Evolutionary conservation across 92 coral and sea anemone species (phyloP).

Genomic region (Epizoanthus scotinus): DNA sequence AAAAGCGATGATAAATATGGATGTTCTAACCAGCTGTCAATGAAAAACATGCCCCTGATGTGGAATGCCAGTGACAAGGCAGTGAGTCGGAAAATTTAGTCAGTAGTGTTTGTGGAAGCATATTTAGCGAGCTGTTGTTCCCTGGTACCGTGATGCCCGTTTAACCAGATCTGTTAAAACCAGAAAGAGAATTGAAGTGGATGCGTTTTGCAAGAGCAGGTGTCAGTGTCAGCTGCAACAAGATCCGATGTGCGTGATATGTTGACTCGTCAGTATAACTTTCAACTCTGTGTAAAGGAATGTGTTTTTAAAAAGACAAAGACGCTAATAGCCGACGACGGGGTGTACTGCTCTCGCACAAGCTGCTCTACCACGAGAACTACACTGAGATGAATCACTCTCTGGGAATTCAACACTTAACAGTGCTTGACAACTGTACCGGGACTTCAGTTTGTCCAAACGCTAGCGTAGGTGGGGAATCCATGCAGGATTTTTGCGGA

Average conservation of each 20-base stretch:
- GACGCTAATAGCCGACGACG: background rate
- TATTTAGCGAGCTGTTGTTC: background rate
- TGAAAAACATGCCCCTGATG: background rate
- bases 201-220: constrained; percentile 2
- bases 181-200: background rate
- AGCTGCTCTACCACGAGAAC: background rate
- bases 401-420: background rate
- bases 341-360: background rate
- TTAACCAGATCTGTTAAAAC: background rate
- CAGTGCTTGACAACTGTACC: background rate
- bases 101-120: background rate
- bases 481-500: background rate
- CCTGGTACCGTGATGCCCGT: background rate
- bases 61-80: constrained; percentile 17
- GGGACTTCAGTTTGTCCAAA: too few relatives aligned
- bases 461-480: background rate
- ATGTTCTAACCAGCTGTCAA: constrained; percentile 36
- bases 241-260: constrained; percentile 2
- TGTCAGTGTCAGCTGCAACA: constrained; percentile 10
- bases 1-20: constrained; percentile 16
- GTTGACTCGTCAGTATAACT: background rate
- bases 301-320: background rate
- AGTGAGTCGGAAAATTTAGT: background rate
- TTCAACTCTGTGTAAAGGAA: background rate
- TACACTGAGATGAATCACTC: constrained; percentile 12